Evolutionary conservation across 2,113 vertebrate species (phyloP), one percentile per base, ranked within the genome.

Genomic region (Pelvicachromis taeniatus): DNA sequence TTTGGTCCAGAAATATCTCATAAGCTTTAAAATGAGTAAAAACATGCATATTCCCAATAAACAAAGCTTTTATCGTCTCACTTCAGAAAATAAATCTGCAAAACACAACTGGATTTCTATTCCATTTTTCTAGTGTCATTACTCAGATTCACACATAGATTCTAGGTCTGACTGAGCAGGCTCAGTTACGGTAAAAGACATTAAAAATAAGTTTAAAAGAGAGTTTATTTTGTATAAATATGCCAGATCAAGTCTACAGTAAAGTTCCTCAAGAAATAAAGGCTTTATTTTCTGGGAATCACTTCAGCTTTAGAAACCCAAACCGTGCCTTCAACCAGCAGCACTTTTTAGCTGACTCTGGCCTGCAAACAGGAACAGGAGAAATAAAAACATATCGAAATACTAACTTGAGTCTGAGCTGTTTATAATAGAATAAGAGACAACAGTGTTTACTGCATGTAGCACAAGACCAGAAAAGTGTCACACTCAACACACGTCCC

Each of bases 241-340:
- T 12, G 42, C 6, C 35, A 68, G 35, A 68, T 42, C 1, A 0
- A 0, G n/a, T 42, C 63, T 38, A 23, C 35, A 68, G 61, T 42
- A 35, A 12, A 68, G n/a, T 68, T 68, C 63, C 12, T 68, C n/a
- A 68, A 42, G 35, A 68, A 13, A 68, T 68, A 16, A 68, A 68
- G 9, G 35, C 35, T 26, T n/a, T n/a, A n/a, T n/a, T n/a, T n/a
- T n/a, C n/a, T n/a, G n/a, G 68, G 42, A 48, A 29, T 73, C 68
- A 29, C 48, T 26, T 70, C 14, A 29, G 63, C n/a, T 13, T 0
- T 40, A 42, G n/a, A 68, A 50, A 45, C 21, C 9, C 40, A 29
- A 48, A 19, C 23, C 23, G 3, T 73, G 40, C 65, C 23, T 26
- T 48, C 65, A 73, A 2, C 14, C 65, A 48, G 40, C 38, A 40